Evolutionary conservation across 2,888 invertebrate genomes (phyloP).

Genomic region (Selenia dentaria): DNA sequence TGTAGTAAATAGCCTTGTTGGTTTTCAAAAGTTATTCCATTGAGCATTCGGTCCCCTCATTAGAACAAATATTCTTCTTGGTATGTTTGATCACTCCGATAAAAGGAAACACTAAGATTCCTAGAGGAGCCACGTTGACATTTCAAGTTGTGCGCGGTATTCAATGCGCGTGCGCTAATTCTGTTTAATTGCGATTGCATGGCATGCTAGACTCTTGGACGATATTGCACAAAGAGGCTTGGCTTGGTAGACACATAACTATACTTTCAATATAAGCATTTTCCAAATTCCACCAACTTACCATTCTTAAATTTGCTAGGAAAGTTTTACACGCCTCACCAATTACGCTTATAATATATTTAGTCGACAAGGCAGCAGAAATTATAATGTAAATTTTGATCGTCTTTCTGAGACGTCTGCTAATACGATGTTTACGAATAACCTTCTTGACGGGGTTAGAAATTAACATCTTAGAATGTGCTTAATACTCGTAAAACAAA

Average conservation of each 20-base stretch:
- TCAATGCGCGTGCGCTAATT: conserved; percentile 48
- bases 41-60: conserved; percentile 10
- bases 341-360: too few relatives aligned
- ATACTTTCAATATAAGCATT: too few relatives aligned
- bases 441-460: too few relatives aligned
- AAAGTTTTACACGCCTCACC: too few relatives aligned
- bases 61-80: conserved; percentile 14
- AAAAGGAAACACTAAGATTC: conserved; percentile 42
- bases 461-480: too few relatives aligned
- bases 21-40: not conserved
- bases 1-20: not conserved
- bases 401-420: too few relatives aligned
- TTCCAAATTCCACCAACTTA: too few relatives aligned
- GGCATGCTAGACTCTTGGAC: conserved; percentile 34
- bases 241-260: not conserved
- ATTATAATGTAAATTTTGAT: too few relatives aligned
- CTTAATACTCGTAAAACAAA: too few relatives aligned
- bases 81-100: conserved; percentile 35
- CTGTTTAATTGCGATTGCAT: conserved; percentile 47
- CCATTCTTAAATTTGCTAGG: too few relatives aligned
- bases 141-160: conserved; percentile 41
- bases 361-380: too few relatives aligned
- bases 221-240: conserved; percentile 16
- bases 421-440: too few relatives aligned
- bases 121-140: conserved; percentile 33